phyloP scores from a whole-genome alignment of 2,888 invertebrate genomes.

The Amiota communis region DNA sequence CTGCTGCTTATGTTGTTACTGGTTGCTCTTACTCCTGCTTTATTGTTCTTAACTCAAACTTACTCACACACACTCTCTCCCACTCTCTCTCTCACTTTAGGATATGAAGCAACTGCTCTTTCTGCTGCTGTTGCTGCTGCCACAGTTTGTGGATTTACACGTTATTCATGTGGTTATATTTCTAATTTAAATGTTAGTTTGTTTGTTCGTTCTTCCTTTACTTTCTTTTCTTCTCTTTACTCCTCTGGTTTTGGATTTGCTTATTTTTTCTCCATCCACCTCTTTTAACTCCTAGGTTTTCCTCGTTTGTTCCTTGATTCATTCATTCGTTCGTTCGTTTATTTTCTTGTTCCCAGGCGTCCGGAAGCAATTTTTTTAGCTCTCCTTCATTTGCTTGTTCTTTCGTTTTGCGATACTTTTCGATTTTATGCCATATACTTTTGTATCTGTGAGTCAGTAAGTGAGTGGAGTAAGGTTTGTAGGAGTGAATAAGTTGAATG shows the following conservation, averaged over 20 bases:
- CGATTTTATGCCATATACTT: neutral
- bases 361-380: conserved; percentile 36
- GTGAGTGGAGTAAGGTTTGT: neutral
- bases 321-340: conserved; percentile 26
- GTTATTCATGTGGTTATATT: conserved; percentile 37
- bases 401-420: conserved; percentile 4
- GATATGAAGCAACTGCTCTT: neutral
- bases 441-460: too few relatives aligned
- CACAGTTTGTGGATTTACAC: conserved; percentile 13
- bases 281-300: conserved; percentile 24
- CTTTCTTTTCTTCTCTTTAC: conserved; percentile 38
- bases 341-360: conserved; percentile 39
- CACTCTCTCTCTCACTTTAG: neutral
- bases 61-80: conserved; percentile 20
- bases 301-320: conserved; percentile 24
- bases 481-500: conserved; percentile 31
- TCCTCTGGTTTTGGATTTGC: conserved; percentile 21
- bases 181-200: conserved; percentile 58
- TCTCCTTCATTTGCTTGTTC: conserved; percentile 43
- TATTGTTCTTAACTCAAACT: neutral
- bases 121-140: neutral
- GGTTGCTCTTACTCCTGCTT: too few relatives aligned
- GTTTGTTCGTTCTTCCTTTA: conserved; percentile 28
- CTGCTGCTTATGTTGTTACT: too few relatives aligned
- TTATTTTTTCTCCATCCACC: conserved; percentile 14